phyloP scores from a whole-genome alignment of 1,140 invertebrate species.

The Hesperophylax magnus region DNA sequence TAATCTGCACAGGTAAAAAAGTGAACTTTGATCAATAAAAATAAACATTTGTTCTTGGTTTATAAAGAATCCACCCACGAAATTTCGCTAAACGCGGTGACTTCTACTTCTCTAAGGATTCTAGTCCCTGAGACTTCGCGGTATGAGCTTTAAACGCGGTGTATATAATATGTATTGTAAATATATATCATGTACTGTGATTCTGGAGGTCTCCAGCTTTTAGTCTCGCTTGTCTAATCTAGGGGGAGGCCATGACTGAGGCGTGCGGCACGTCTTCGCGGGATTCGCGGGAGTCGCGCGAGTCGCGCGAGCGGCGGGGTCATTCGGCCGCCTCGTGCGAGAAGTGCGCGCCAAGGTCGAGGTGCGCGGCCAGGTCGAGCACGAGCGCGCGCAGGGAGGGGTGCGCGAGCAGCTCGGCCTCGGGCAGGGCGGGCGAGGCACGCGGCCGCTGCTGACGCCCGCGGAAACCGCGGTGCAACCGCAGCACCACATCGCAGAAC shows the following conservation, averaged over 20 bases:
- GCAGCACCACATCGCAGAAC: slow-evolving; percentile 92
- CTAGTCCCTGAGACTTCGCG: too few relatives aligned
- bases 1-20: too few relatives aligned
- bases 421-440: slow-evolving; percentile 88
- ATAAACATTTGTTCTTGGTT: too few relatives aligned
- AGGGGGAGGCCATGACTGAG: slow-evolving; percentile 34
- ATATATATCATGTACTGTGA: too few relatives aligned
- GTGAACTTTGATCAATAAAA: too few relatives aligned
- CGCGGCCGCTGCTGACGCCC: slow-evolving; percentile 87
- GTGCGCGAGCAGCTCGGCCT: slow-evolving; percentile 91
- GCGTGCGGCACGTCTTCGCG: slow-evolving; percentile 9
- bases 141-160: too few relatives aligned
- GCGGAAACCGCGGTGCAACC: slow-evolving; percentile 86
- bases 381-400: slow-evolving; percentile 85
- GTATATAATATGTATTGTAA: too few relatives aligned
- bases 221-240: background rate
- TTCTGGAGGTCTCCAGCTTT: too few relatives aligned
- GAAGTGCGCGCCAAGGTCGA: slow-evolving; percentile 86
- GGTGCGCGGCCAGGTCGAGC: slow-evolving; percentile 84
- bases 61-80: too few relatives aligned
- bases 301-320: slow-evolving; percentile 28
- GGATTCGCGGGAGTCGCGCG: slow-evolving; percentile 17
- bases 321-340: slow-evolving; percentile 65
- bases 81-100: too few relatives aligned
- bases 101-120: too few relatives aligned